A percentile compares a stretch with the other conserved stretches of the same genome.
Conservation (phyloP, 2,888 invertebrate species). For the Thalpophila matura region DNA sequence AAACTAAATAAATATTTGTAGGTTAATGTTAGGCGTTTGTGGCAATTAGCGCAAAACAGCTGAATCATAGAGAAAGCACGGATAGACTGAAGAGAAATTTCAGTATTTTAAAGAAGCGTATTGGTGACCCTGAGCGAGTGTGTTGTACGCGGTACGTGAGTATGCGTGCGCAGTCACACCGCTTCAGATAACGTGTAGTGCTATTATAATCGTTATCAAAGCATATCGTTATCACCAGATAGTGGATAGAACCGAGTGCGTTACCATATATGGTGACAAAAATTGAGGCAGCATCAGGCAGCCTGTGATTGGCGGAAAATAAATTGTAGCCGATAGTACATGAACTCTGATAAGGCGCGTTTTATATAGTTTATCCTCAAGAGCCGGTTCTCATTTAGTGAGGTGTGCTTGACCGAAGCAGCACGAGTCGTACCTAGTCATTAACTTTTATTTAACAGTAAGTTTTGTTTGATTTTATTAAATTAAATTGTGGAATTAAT, state of each 20-base stretch:
- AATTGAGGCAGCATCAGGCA: slow-evolving; percentile 87
- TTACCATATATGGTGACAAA: slow-evolving; percentile 95
- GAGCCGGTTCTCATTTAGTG: slow-evolving; percentile 83
- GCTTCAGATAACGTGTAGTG: slow-evolving; percentile 49
- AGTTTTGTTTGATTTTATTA: slow-evolving; percentile 72
- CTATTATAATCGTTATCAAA: slow-evolving; percentile 75
- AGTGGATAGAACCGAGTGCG: slow-evolving; percentile 79
- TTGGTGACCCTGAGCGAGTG: slow-evolving; percentile 51
- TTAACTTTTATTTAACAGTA: slow-evolving; percentile 82
- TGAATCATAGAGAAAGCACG: slow-evolving; percentile 81
- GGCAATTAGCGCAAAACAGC: slow-evolving; percentile 78
- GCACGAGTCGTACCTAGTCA: slow-evolving; percentile 82
- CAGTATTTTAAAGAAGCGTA: slow-evolving; percentile 59
- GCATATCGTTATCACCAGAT: slow-evolving; percentile 79
- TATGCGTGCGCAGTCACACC: slow-evolving; percentile 60
- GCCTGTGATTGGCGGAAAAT: slow-evolving; percentile 92
- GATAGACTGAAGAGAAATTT: slow-evolving; percentile 71
- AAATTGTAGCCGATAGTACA: slow-evolving; percentile 87
- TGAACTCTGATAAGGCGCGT: slow-evolving; percentile 88
- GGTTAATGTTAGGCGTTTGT: slow-evolving; percentile 77
- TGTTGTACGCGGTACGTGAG: slow-evolving; percentile 61
- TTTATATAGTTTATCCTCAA: slow-evolving; percentile 90
- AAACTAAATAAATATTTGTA: slow-evolving; percentile 77
- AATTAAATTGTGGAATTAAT: slow-evolving; percentile 51
- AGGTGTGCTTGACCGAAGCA: slow-evolving; percentile 82